Evolutionary conservation across 1,140 invertebrate species (phyloP).

Genomic region (Pectinophora gossypiella): DNA sequence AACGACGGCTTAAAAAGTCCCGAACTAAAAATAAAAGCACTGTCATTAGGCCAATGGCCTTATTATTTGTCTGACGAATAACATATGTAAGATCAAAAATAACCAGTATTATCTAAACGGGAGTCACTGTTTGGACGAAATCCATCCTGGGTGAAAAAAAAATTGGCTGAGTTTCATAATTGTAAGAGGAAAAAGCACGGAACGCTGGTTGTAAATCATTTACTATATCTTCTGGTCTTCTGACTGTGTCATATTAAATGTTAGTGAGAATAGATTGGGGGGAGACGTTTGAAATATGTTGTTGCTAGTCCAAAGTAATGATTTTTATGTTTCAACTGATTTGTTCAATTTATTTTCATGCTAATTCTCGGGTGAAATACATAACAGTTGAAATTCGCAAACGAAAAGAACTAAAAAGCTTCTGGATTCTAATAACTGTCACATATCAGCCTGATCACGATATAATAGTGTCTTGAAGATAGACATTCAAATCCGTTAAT

Average conservation of each 20-base stretch:
- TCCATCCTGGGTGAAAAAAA: constrained; percentile 36
- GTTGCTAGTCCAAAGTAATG: neutral
- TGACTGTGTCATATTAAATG: constrained; percentile 27
- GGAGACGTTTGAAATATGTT: constrained; percentile 8
- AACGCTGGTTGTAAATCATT: constrained; percentile 28
- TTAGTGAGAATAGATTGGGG: no score
- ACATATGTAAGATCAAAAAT: constrained; percentile 64
- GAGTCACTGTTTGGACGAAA: constrained; percentile 31
- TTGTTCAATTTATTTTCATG: neutral
- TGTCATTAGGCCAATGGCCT: constrained; percentile 71
- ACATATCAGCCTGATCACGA: no score
- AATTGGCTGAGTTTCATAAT: constrained; percentile 47
- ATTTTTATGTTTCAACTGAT: neutral
- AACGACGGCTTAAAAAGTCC: constrained; percentile 28
- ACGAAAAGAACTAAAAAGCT: no score
- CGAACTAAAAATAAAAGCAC: constrained; percentile 55
- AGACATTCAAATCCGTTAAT: no score
- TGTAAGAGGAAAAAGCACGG: constrained; percentile 9
- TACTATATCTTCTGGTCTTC: constrained; percentile 26
- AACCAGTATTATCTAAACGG: constrained; percentile 60
- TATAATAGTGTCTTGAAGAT: no score
- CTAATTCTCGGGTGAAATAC: no score
- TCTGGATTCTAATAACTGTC: no score
- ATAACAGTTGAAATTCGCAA: no score
- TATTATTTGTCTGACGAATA: constrained; percentile 66